Conservation (phyloP, 2,797 vertebrate species). For the Echeneis naucrates region DNA sequence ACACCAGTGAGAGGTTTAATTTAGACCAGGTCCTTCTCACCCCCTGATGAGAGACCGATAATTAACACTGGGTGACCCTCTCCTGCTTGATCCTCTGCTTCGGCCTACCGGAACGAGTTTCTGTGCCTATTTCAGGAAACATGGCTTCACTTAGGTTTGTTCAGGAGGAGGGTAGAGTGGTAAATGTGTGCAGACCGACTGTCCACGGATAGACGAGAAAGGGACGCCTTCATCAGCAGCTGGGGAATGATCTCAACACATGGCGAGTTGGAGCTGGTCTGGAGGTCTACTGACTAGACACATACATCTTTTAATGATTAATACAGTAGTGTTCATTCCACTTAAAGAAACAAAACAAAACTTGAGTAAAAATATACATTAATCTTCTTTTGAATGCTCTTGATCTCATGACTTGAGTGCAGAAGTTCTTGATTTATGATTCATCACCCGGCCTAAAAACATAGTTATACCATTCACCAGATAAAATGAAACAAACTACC, state of each 20-base stretch:
- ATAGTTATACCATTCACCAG: slow-evolving; percentile 32
- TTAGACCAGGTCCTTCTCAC: slow-evolving; percentile 51
- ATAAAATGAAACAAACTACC: slow-evolving; percentile 30
- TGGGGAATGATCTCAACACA: slow-evolving; percentile 8
- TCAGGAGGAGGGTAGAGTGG: slow-evolving; percentile 41
- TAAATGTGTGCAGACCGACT: slow-evolving; percentile 22
- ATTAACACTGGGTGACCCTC: slow-evolving; percentile 51
- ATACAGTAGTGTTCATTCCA: neutral
- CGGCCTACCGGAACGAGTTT: slow-evolving; percentile 18
- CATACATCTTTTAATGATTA: neutral
- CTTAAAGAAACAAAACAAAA: neutral
- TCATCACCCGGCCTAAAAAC: slow-evolving; percentile 17
- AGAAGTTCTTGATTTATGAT: slow-evolving; percentile 21
- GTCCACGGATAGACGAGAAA: slow-evolving; percentile 23
- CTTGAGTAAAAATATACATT: slow-evolving; percentile 1
- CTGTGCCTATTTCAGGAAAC: slow-evolving; percentile 45
- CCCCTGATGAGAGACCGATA: slow-evolving; percentile 57
- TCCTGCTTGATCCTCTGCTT: slow-evolving; percentile 26
- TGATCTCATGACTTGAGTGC: slow-evolving; percentile 48
- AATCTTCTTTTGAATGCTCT: slow-evolving; percentile 22
- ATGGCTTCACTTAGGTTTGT: slow-evolving; percentile 25
- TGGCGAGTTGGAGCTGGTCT: neutral
- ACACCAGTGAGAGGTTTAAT: slow-evolving; percentile 54
- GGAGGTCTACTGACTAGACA: slow-evolving; percentile 9
- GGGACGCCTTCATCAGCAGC: slow-evolving; percentile 18